A percentile compares a stretch with the other conserved stretches of the same genome.
Conservation (phyloP, 2,888 invertebrate genomes). For the Dryadula phaetusa region DNA sequence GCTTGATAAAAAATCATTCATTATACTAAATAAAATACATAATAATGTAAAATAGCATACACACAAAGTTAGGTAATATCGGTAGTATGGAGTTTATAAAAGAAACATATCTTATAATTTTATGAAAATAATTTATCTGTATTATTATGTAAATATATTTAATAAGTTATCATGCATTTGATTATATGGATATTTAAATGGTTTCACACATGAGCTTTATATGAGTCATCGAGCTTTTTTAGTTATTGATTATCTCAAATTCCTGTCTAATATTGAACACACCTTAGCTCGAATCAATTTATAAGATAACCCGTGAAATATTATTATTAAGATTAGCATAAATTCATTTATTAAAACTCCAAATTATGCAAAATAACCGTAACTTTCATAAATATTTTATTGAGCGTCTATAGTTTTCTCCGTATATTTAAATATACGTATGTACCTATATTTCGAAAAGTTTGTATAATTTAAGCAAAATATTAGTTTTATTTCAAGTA, state of each 20-base stretch:
- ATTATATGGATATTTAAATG: constrained; percentile 9
- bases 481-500: neutral
- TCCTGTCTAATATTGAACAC: constrained; percentile 15
- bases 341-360: constrained; percentile 13
- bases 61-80: neutral
- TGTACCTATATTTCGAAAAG: neutral
- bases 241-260: constrained; percentile 13
- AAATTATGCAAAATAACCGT: constrained; percentile 18
- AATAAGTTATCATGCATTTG: constrained; percentile 4
- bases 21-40: too few species aligned
- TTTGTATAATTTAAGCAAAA: neutral
- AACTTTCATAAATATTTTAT: constrained; percentile 4
- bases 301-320: constrained; percentile 14
- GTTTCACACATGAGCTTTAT: neutral
- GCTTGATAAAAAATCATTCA: too few species aligned
- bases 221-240: constrained; percentile 11
- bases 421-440: too few species aligned
- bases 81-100: neutral
- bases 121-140: neutral
- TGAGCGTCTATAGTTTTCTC: neutral
- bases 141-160: neutral
- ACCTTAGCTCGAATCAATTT: constrained; percentile 16
- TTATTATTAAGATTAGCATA: constrained; percentile 24
- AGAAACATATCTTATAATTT: neutral
- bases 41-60: neutral